phyloP scores from a whole-genome alignment of 2,797 vertebrate genomes.

The Falco novaeseelandiae region DNA sequence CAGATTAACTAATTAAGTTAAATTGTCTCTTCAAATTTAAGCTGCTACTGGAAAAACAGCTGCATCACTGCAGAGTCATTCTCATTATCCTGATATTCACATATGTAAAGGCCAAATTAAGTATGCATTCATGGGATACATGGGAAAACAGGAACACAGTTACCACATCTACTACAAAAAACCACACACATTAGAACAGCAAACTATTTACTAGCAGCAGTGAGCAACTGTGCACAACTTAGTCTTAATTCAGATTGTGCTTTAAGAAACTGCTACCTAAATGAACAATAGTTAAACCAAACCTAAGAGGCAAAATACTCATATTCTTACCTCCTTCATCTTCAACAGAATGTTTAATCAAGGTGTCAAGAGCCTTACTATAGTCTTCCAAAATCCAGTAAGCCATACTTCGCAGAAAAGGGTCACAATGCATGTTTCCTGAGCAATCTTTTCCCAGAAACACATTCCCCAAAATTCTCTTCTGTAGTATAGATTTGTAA shows the following conservation, averaged over 20 bases:
- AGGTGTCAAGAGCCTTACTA: conserved; percentile 89
- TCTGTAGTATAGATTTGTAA: conserved; percentile 91
- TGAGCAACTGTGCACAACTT: neutral
- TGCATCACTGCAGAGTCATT: neutral
- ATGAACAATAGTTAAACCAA: neutral
- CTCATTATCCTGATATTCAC: neutral
- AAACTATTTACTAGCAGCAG: neutral
- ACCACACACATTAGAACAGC: neutral
- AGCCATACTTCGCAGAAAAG: conserved; percentile 96
- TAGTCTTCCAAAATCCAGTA: conserved; percentile 97
- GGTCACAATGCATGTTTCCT: conserved; percentile 83
- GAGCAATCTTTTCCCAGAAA: conserved; percentile 75
- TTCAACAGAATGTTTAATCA: conserved; percentile 86
- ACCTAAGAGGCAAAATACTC: neutral
- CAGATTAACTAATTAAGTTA: neutral
- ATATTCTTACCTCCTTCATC: conserved; percentile 70
- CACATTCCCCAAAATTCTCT: conserved; percentile 87
- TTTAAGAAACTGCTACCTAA: neutral
- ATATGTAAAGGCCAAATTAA: neutral
- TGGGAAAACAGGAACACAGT: neutral
- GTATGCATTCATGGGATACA: neutral
- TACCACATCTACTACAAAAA: neutral
- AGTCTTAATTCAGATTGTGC: neutral
- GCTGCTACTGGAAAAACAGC: neutral
- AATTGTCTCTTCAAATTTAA: neutral